Percentiles rank a stretch among this genome's conserved stretches.
Conservation (phyloP, 2,888 invertebrate genomes). For the Portevinia maculata region DNA sequence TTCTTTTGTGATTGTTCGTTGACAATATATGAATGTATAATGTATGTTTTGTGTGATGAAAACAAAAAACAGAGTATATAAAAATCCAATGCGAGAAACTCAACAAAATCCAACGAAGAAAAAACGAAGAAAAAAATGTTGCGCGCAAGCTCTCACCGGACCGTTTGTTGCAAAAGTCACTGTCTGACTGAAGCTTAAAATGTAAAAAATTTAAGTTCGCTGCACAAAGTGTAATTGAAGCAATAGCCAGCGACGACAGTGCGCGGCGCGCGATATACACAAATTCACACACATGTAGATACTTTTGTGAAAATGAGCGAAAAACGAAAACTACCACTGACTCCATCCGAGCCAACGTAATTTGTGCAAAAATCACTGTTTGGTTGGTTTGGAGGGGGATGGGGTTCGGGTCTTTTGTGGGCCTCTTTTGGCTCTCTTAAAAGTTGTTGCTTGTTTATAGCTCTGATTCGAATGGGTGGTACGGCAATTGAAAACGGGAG, state of each 20-base stretch:
- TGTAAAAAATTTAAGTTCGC: conserved; percentile 70
- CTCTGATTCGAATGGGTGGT: neutral
- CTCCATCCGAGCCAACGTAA: neutral
- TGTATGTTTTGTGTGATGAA: conserved; percentile 34
- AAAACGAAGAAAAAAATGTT: conserved; percentile 73
- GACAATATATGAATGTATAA: neutral
- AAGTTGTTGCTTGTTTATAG: neutral
- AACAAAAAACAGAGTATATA: conserved; percentile 51
- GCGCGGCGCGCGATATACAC: conserved; percentile 15
- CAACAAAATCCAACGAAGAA: conserved; percentile 74
- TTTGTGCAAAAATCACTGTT: conserved; percentile 57
- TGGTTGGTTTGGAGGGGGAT: neutral
- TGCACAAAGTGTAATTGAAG: conserved; percentile 65
- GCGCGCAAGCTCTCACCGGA: conserved; percentile 70
- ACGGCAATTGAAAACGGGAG: conserved; percentile 49
- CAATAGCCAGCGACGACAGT: conserved; percentile 25
- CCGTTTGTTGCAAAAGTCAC: conserved; percentile 75
- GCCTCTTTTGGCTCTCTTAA: conserved; percentile 54
- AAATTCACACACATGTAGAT: conserved; percentile 34
- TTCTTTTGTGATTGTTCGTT: conserved; percentile 2
- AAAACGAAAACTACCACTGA: conserved; percentile 56
- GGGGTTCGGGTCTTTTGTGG: conserved; percentile 13
- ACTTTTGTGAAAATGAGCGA: conserved; percentile 69
- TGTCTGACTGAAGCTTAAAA: conserved; percentile 75
- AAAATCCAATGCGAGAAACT: conserved; percentile 73